Evolutionary conservation across 2,113 vertebrate genomes (phyloP).

Genomic region (Paralichthys olivaceus): DNA sequence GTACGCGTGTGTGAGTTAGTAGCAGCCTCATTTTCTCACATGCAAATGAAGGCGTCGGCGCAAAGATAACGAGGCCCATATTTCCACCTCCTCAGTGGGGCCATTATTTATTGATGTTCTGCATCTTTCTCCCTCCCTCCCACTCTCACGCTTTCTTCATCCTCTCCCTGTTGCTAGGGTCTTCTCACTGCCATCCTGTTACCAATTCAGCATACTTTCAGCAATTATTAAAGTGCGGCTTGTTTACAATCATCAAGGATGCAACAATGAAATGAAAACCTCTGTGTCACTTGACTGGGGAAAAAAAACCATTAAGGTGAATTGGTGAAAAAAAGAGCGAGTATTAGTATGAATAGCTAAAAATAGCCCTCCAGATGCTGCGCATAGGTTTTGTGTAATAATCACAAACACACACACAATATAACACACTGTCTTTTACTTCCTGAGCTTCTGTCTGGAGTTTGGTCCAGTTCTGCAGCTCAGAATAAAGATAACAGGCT

Average conservation of each 20-base stretch:
- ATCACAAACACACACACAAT: slow-evolving; percentile 34
- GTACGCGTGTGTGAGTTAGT: slow-evolving; percentile 44
- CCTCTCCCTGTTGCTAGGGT: slow-evolving; percentile 85
- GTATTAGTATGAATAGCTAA: slow-evolving; percentile 36
- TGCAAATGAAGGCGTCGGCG: slow-evolving; percentile 84
- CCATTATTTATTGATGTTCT: slow-evolving; percentile 89
- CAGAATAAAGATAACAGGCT: neutral
- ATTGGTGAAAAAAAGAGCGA: neutral
- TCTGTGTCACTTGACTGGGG: slow-evolving; percentile 7
- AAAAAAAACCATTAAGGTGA: neutral
- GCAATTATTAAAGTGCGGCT: slow-evolving; percentile 67
- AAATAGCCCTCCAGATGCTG: slow-evolving; percentile 49
- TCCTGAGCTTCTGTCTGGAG: neutral
- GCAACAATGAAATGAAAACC: slow-evolving; percentile 33
- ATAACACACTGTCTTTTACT: neutral
- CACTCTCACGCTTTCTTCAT: slow-evolving; percentile 74
- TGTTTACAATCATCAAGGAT: slow-evolving; percentile 56
- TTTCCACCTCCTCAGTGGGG: slow-evolving; percentile 84
- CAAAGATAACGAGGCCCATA: slow-evolving; percentile 85
- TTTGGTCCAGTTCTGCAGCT: neutral
- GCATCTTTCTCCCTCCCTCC: slow-evolving; percentile 76
- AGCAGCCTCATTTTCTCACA: slow-evolving; percentile 80
- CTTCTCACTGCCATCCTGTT: slow-evolving; percentile 68
- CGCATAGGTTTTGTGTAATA: slow-evolving; percentile 27
- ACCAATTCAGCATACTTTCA: slow-evolving; percentile 62